A percentile compares a stretch with the other conserved stretches of the same genome.
Evolutionary conservation across 2,797 vertebrate genomes (phyloP).

Genomic region (Vespertilio murinus): DNA sequence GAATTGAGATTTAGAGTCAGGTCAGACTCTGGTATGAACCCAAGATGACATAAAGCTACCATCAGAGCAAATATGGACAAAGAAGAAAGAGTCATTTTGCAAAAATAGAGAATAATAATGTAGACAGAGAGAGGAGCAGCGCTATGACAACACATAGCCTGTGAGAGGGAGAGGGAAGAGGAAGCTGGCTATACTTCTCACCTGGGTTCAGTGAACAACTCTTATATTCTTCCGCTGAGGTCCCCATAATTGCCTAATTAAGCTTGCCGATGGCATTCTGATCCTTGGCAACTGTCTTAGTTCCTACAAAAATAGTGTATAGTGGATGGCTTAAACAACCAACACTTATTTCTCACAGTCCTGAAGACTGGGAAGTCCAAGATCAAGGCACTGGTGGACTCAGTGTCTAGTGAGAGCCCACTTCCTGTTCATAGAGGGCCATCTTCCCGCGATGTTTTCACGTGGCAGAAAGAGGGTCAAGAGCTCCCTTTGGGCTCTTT

Average conservation of each 20-base stretch:
- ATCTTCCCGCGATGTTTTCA: neutral
- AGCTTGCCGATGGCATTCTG: neutral
- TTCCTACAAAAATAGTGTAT: neutral
- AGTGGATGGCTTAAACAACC: neutral
- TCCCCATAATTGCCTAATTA: neutral
- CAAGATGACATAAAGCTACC: neutral
- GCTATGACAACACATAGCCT: too few species aligned
- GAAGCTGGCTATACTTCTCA: neutral
- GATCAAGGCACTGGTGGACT: neutral
- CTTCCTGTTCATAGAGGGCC: neutral
- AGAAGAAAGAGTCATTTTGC: neutral
- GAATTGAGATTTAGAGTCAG: neutral
- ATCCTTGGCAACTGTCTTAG: neutral
- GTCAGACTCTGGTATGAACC: neutral
- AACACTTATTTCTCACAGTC: neutral
- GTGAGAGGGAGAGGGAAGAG: neutral
- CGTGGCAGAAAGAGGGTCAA: neutral
- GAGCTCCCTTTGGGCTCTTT: neutral
- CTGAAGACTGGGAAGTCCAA: neutral
- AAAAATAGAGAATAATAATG: neutral
- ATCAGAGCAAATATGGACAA: neutral
- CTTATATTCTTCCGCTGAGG: neutral
- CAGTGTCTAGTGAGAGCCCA: neutral
- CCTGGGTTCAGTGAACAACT: neutral
- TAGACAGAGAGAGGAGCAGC: neutral